Conservation (phyloP, 2,888 invertebrate genomes). For the Coelogynopora nodosa region DNA sequence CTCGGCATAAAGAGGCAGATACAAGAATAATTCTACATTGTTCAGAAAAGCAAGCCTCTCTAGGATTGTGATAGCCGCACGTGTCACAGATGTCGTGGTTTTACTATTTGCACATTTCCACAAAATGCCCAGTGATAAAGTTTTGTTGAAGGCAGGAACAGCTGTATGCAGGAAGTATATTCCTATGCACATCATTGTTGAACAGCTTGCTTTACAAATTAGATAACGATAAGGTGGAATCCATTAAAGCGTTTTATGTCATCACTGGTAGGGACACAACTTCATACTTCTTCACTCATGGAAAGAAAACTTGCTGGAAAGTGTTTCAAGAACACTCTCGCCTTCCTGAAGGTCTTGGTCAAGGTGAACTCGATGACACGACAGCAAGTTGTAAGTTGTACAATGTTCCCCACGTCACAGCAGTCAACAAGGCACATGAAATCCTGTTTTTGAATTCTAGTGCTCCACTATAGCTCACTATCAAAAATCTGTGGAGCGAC, state of each 20-base stretch:
- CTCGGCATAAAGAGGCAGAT: neutral
- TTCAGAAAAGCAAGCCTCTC: neutral
- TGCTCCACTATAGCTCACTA: slow-evolving; percentile 13
- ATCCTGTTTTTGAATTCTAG: slow-evolving; percentile 2
- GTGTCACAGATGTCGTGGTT: neutral
- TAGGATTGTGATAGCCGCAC: neutral
- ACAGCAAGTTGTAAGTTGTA: neutral
- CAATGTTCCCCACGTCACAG: neutral
- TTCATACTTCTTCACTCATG: slow-evolving; percentile 6
- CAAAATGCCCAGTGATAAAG: slow-evolving; percentile 5
- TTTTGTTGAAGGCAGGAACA: slow-evolving; percentile 23
- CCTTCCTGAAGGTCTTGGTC: slow-evolving; percentile 12
- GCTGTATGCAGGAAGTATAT: slow-evolving; percentile 16
- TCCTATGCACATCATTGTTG: slow-evolving; percentile 3
- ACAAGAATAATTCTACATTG: slow-evolving; percentile 15
- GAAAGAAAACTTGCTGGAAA: slow-evolving; percentile 39
- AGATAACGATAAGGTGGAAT: neutral
- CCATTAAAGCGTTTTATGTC: neutral
- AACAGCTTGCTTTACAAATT: slow-evolving; percentile 2
- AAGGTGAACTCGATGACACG: neutral
- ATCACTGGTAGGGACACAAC: slow-evolving; percentile 3
- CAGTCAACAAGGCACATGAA: slow-evolving; percentile 20
- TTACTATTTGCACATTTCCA: slow-evolving; percentile 18
- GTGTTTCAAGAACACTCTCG: slow-evolving; percentile 37
- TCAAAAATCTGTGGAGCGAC: neutral